Base-by-base conservation (phyloP, 1,140 invertebrate species). In the Papilio polytes region DNA sequence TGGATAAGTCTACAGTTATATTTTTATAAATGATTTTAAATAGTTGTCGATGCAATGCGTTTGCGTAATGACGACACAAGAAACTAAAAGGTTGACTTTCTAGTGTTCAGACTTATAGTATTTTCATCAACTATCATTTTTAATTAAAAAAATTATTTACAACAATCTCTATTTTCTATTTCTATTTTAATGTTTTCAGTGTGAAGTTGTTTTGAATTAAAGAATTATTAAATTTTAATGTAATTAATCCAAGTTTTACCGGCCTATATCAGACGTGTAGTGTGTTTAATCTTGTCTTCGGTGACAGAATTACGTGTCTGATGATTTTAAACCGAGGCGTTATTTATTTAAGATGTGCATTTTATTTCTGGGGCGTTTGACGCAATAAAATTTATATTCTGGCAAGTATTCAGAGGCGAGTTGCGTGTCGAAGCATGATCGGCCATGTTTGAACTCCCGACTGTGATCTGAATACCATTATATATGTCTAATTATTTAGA, bases 271-370 rank as follows among this genome's bases (percentile, higher is more conserved):
- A 84, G 78, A 82, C 81, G 80, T 87, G 83, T 85, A 72, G 76
- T 74, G 80, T 77, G 78, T 88, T 84, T 91, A 90, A 91, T 90
- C 85, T 86, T 84, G 88, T 83, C 83, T 36, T 70, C 85, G 90
- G 84, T 91, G 91, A 92, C 88, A 91, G 89, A 92, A 87, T 90
- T 92, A 93, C 85, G 87, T 90, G 84, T 84, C 91, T 88, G 88
- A 70, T 88, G 80, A 88, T 90, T 85, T 86, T 89, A 89, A 86
- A 84, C 81, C 70, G 80, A 80, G 83, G 85, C 59, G 81, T 85
- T 83, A 81, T 86, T 80, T 85, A 82, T 87, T 87, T 84, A 82
- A 81, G 80, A 80, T 74, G 80, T 46, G 83, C 80, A 87, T 83
- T 82, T 86, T 92, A 91, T 92, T 91, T 92, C 89, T 86, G 89